These are phyloP conservation scores for Sipha flava DNA, from an alignment of 1,140 invertebrate genomes.

Conservation along the genomic window DNA sequence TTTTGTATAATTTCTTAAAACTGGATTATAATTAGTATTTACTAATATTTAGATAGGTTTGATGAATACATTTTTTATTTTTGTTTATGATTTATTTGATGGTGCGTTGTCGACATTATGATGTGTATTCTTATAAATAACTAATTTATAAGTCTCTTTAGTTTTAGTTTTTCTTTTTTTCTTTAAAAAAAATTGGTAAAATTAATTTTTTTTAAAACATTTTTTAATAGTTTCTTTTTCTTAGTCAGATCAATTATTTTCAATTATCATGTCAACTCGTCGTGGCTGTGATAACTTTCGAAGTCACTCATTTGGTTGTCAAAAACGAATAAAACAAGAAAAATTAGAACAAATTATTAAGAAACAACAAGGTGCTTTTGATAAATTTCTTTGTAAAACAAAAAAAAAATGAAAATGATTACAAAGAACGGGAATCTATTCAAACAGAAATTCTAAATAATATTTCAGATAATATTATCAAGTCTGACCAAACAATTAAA, in stretches of 20 bases:
- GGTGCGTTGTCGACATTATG: too few relatives aligned
- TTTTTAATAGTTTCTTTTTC: too few relatives aligned
- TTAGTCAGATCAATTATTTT: neutral
- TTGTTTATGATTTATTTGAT: too few relatives aligned
- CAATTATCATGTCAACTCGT: neutral
- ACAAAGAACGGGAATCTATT: neutral
- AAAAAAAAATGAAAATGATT: neutral
- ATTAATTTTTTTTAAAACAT: too few relatives aligned
- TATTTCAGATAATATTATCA: neutral
- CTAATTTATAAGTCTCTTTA: too few relatives aligned
- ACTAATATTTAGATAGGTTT: too few relatives aligned
- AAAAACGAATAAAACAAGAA: neutral
- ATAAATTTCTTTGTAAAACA: neutral
- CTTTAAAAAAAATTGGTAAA: too few relatives aligned
- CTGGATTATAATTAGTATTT: too few relatives aligned
- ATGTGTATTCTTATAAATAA: too few relatives aligned
- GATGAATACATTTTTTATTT: too few relatives aligned
- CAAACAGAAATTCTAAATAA: neutral
- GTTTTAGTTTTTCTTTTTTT: too few relatives aligned
- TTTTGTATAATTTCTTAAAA: too few relatives aligned
- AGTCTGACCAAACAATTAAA: neutral
- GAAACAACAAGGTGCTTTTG: neutral
- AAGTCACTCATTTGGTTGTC: neutral
- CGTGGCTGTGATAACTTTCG: neutral
- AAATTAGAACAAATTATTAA: neutral